A percentile compares a stretch with the other conserved stretches of the same genome.
These are phyloP conservation scores for Tylochromis polylepis DNA, from an alignment of 2,113 vertebrate genomes.

Conservation along the genomic window DNA sequence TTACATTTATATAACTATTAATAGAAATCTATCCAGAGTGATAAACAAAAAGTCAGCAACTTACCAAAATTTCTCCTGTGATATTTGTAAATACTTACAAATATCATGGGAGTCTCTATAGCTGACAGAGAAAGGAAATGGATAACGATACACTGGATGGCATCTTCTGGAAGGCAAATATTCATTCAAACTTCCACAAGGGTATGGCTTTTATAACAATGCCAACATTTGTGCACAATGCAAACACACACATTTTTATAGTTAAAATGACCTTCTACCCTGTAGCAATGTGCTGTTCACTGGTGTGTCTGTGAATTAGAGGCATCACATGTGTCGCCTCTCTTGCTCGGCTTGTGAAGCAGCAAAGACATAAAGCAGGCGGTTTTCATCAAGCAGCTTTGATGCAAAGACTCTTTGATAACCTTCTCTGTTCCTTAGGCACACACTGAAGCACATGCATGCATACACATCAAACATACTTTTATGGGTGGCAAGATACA, in stretches of 20 bases:
- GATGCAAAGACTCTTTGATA: constrained; percentile 35
- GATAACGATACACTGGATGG: too few relatives aligned
- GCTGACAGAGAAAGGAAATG: not conserved
- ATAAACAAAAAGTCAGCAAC: not conserved
- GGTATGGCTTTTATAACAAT: not conserved
- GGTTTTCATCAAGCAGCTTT: constrained; percentile 23
- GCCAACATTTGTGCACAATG: not conserved
- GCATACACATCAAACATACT: constrained; percentile 16
- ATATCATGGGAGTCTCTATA: not conserved
- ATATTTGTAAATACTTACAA: not conserved
- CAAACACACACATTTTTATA: not conserved
- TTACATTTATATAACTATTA: not conserved
- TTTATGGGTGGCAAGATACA: not conserved
- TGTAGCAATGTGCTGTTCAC: not conserved
- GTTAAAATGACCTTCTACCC: not conserved
- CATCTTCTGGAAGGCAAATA: not conserved
- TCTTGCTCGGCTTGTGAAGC: not conserved
- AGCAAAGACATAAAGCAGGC: not conserved
- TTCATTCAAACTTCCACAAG: not conserved
- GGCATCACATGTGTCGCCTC: not conserved
- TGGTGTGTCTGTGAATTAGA: not conserved
- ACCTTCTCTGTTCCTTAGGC: not conserved
- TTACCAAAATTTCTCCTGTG: not conserved
- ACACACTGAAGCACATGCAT: not conserved
- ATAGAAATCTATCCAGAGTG: not conserved